Conservation (phyloP, 2,888 invertebrate species). For the Acanthosepion pharaonis region DNA sequence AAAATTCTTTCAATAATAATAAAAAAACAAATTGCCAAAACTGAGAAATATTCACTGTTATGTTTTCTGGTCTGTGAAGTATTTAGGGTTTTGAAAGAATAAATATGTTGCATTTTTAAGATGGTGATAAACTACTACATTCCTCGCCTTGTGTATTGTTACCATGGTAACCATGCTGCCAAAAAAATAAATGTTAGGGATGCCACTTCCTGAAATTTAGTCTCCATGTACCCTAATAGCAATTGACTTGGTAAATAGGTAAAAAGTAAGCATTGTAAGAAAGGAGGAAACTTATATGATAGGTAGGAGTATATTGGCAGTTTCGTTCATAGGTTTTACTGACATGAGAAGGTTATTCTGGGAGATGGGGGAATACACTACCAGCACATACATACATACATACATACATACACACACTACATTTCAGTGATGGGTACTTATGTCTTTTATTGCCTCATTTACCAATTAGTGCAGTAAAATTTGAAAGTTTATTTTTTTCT, state of each 20-base stretch:
- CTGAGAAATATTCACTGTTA: neutral
- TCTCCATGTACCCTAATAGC: neutral
- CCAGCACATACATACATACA: no score
- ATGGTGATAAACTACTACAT: conserved; percentile 6
- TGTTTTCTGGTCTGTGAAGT: neutral
- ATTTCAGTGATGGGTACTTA: no score
- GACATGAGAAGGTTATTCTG: no score
- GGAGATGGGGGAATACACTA: no score
- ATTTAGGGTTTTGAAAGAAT: neutral
- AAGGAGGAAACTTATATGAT: neutral
- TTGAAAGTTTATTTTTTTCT: no score
- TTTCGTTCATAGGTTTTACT: neutral
- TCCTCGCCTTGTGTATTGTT: neutral
- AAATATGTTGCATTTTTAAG: neutral
- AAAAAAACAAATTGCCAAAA: neutral
- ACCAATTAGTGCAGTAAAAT: no score
- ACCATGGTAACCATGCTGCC: neutral
- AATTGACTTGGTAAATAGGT: neutral
- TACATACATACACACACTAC: no score
- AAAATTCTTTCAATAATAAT: neutral
- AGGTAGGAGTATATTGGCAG: neutral
- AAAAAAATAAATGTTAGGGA: neutral
- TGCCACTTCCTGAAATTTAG: neutral
- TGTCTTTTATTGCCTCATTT: no score
- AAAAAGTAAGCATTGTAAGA: neutral